A percentile compares a stretch with the other conserved stretches of the same genome.
Conservation (phyloP, 1,140 invertebrate species). For the Drosophila parvula region DNA sequence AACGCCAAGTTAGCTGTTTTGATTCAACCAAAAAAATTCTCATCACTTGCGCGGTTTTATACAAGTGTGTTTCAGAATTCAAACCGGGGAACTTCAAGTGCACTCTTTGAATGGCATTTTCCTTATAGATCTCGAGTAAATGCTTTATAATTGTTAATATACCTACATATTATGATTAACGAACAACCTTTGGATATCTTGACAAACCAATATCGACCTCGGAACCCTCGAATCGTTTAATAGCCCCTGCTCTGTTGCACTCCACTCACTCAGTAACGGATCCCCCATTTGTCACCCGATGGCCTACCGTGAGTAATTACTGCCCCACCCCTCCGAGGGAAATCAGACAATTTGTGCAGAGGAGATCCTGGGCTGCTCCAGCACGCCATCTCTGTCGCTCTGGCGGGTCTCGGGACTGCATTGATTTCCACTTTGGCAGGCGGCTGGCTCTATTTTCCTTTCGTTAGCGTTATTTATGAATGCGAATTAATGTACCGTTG, state of each 20-base stretch:
- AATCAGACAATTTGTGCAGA: conserved; percentile 18
- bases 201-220: neutral
- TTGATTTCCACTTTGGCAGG: conserved; percentile 68
- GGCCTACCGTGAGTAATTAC: conserved; percentile 39
- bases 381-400: neutral
- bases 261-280: neutral
- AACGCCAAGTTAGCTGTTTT: neutral
- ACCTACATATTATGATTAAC: neutral
- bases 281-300: conserved; percentile 23
- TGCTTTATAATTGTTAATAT: neutral
- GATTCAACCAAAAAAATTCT: neutral
- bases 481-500: conserved; percentile 76
- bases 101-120: neutral
- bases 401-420: conserved; percentile 39
- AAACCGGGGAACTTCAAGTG: neutral
- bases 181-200: neutral
- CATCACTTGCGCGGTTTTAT: neutral
- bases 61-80: neutral
- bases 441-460: conserved; percentile 14
- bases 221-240: neutral
- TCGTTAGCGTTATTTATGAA: conserved; percentile 66
- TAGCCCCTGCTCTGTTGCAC: neutral
- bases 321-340: neutral
- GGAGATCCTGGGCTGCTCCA: neutral
- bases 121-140: neutral